Evolutionary conservation across 2,113 vertebrate genomes (phyloP), one percentile per base, ranked within the genome.

Genomic region (Sander vitreus): DNA sequence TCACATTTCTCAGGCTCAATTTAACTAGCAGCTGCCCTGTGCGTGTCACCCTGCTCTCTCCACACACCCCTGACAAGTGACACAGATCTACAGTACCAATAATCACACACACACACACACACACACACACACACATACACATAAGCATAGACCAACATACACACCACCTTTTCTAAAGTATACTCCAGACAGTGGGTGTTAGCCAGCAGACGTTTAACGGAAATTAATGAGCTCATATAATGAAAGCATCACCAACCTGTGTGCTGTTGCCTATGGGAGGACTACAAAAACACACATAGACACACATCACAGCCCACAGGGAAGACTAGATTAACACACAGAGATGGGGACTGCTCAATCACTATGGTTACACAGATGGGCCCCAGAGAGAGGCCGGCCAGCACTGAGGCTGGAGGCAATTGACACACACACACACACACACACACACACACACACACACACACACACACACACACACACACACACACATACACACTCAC

Each of bases 311-410:
- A 81, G 54, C 73, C 89, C 87, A 86, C 77, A 79, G 89, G 84
- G 88, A 90, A 86, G 84, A 88, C 85, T 77, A 83, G 84, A 92
- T 90, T 89, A 92, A 92, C 86, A 89, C 85, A 88, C 85, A 80
- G 79, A 92, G 87, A 95, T 88, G 88, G 83, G 85, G 84, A 91
- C 90, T 80, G 90, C 84, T 94, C 88, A 87, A 92, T 95, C 93
- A 86, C 94, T 93, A 94, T 95, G 94, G 93, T 94, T 94, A 94
- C 94, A 79, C 92, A 94, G 93, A 94, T 92, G 90, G 93, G 73
- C 84, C 85, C 86, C 62, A 81, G 89, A 93, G 91, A 92, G 76
- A 87, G 84, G 74, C 80, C 25, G 62, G 84, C 84, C 87, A 88
- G 85, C 81, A 73, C 62, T 16, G 72, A 91, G 85, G 85, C 91